These are phyloP conservation scores for Chaetodon auriga DNA, from an alignment of 2,113 vertebrate species.

Conservation along the genomic window DNA sequence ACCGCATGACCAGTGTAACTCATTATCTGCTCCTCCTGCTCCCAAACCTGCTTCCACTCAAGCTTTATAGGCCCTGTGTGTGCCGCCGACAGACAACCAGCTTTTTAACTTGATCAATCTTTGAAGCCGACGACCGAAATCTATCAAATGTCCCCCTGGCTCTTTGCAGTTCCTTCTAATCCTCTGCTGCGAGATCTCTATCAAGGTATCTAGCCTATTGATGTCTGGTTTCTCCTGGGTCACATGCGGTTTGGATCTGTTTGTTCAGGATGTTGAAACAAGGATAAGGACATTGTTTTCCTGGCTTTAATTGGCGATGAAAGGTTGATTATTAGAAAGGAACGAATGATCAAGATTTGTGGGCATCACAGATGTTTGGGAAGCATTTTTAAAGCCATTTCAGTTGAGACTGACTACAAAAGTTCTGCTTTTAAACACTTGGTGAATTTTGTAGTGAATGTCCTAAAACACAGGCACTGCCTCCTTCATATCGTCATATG, in stretches of 20 bases:
- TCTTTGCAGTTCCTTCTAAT: slow-evolving; percentile 72
- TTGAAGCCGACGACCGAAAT: slow-evolving; percentile 73
- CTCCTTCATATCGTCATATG: background rate
- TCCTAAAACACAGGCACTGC: background rate
- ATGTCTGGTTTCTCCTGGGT: slow-evolving; percentile 71
- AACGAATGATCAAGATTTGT: slow-evolving; percentile 47
- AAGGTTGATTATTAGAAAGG: slow-evolving; percentile 65
- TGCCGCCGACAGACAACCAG: slow-evolving; percentile 61
- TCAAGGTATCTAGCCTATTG: slow-evolving; percentile 68
- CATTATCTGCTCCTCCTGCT: slow-evolving; percentile 75
- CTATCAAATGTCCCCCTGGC: slow-evolving; percentile 76
- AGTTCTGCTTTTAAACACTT: background rate
- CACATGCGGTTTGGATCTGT: slow-evolving; percentile 81
- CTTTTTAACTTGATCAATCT: slow-evolving; percentile 79
- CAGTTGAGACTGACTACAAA: background rate
- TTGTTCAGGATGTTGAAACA: slow-evolving; percentile 68
- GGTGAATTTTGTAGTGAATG: background rate
- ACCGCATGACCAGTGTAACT: slow-evolving; percentile 76
- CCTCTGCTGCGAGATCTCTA: slow-evolving; percentile 78
- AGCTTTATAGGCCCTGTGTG: slow-evolving; percentile 63
- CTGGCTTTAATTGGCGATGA: slow-evolving; percentile 66
- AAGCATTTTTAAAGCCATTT: slow-evolving; percentile 54
- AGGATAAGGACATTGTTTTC: slow-evolving; percentile 68
- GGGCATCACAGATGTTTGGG: slow-evolving; percentile 41
- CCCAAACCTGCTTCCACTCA: slow-evolving; percentile 82